Evolutionary conservation across 1,140 invertebrate species (phyloP).

Genomic region (Coenobita brevimanus): DNA sequence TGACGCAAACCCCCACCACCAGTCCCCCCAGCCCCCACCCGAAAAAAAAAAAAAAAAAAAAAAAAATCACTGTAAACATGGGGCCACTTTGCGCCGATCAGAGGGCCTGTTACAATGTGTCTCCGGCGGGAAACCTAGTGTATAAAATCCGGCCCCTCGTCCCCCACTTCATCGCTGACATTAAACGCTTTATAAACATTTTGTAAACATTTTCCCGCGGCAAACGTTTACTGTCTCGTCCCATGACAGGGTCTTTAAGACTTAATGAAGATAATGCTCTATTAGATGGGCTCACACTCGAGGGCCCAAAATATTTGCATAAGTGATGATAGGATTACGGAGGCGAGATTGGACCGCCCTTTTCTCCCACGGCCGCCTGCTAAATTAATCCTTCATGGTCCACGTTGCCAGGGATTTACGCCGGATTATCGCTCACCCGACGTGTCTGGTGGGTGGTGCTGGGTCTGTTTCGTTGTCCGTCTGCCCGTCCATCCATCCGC

Average conservation of each 20-base stretch:
- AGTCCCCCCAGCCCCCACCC: too few relatives aligned
- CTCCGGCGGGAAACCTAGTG: too few relatives aligned
- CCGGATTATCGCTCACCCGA: constrained; percentile 1
- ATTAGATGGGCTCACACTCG: constrained; percentile 38
- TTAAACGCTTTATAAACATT: constrained; percentile 36
- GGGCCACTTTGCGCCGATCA: too few relatives aligned
- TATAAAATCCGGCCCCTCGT: not conserved
- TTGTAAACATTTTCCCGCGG: constrained; percentile 18
- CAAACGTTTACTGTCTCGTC: constrained; percentile 29
- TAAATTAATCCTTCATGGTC: constrained; percentile 31
- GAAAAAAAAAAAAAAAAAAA: too few relatives aligned
- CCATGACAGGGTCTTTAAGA: constrained; percentile 42
- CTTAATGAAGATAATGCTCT: constrained; percentile 43
- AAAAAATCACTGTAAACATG: too few relatives aligned
- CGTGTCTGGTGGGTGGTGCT: not conserved
- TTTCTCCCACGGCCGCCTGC: constrained; percentile 18
- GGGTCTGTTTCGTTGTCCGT: too few relatives aligned
- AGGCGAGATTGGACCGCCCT: constrained; percentile 32
- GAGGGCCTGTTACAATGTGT: too few relatives aligned
- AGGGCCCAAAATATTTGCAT: constrained; percentile 34
- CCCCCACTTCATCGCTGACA: constrained; percentile 23
- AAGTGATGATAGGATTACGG: constrained; percentile 45
- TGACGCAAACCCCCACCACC: too few relatives aligned
- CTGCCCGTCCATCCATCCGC: too few relatives aligned
- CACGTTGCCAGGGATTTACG: not conserved